Base-by-base conservation (phyloP, 2,888 invertebrate species). In the Anorthoa munda region DNA sequence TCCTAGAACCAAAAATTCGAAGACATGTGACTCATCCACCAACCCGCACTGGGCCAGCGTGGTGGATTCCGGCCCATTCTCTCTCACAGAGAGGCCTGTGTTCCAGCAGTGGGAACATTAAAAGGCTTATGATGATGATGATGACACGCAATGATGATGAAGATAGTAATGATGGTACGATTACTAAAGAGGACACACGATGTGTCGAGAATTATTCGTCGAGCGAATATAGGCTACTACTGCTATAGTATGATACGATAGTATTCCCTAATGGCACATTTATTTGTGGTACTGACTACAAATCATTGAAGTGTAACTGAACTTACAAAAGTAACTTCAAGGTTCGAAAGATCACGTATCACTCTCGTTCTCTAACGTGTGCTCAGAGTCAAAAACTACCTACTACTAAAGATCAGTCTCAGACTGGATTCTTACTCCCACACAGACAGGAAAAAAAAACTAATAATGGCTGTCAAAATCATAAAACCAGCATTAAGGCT, bases 401-500 rank as follows among this genome's bases (percentile, higher is more conserved):
- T 31, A 51, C 58, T n/a, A 66, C n/a, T 46, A 46, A 39, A 59
- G 4, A 26, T 26, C 17, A n/a, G 46, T 46, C 46, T 2, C 18
- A 39, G n/a, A 48, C 64, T 11, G 21, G 12, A 74, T 66, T 13
- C 13, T 26, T 18, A 39, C 59, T 39, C 23, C 51, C 75, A 39
- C 51, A 11, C 15, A 17, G 13, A 51, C 17, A 2, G 15, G 15
- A 5, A 21, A 66, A 21, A 66, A 65, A 46, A 9, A 26, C 48
- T 50, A 58, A 66, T 59, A 46, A 46, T 63, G 50, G 7, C 50
- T 13, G 21, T 46, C 26, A 46, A 75, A 67, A 53, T 59, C 4
- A 67, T n/a, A 67, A 64, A 53, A 39, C 48, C 26, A 51, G 56
- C 48, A 48, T 63, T 51, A 72, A 78, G 45, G 21, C 72, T 63